Base-by-base conservation (phyloP, 2,888 invertebrate species). In the Crepidodera aurea region DNA sequence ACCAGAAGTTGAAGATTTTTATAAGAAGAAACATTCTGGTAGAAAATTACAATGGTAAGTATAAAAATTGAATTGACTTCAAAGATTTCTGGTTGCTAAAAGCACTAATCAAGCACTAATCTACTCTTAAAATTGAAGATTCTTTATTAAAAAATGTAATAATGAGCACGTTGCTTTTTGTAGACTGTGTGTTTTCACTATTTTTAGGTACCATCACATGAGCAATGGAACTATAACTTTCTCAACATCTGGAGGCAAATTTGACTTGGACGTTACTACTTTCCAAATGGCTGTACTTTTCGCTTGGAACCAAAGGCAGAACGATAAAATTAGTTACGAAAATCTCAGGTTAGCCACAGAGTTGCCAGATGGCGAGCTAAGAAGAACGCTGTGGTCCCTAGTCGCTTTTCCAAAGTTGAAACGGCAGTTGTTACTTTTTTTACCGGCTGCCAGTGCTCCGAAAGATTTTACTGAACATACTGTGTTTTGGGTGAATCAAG, bases 211-310 rank as follows among this genome's bases (percentile, higher is more conserved):
- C 82, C 98, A 99, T 83, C 97, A 98, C 77, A 98, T 98, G 98
- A 97, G 98, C 69, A 98, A 98, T 83, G 99, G 98, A 72, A 97
- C 97, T 64, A 96, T 99, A 72, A 96, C 95, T 18, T 98, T 98
- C 83, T 88, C 90, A 0, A 98, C 96, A 80, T 88, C 90, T 70
- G 89, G 93, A 56, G 98, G 97, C 0, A 90, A 93, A 72, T 99
- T 94, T 83, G 99, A 99, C 82, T 85, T 99, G 73, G 99, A 99
- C 79, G 98, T 99, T 4, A 99, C 98, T 10, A 98, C 99, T 19
- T 98, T 98, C 83, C 99, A 99, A 88, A 98, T 99, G 98, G 97
- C 98, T 34, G 98, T 99, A 12, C 84, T 99, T 40, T 98, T 98
- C 83, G 96, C 97, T 12, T 99, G 98, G 98, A 99, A 99, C 84